phyloP scores from a whole-genome alignment of 2,113 vertebrate species.

The Silurus asotus region DNA sequence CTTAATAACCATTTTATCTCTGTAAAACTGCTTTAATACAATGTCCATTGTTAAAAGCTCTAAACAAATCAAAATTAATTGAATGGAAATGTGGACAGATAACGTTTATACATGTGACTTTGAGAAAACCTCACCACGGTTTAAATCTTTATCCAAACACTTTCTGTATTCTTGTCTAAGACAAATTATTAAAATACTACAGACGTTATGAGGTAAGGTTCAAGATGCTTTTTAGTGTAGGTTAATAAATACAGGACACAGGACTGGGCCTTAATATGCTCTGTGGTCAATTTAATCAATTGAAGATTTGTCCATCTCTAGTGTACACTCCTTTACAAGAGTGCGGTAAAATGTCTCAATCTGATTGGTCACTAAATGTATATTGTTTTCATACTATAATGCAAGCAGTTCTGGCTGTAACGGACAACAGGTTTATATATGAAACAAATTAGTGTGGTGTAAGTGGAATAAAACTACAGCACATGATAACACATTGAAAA shows the following conservation, averaged over 20 bases:
- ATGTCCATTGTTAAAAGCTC: too few species aligned
- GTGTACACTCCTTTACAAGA: neutral
- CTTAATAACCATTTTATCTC: too few species aligned
- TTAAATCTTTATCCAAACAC: neutral
- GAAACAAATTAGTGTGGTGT: neutral
- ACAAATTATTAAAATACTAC: neutral
- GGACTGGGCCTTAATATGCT: neutral
- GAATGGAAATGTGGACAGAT: neutral
- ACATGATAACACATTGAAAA: neutral
- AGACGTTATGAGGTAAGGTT: neutral
- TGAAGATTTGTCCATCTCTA: neutral
- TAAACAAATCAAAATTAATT: neutral
- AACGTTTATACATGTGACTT: neutral
- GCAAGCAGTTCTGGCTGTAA: neutral
- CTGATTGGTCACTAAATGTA: neutral
- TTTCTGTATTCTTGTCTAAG: neutral
- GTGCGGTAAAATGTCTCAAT: neutral
- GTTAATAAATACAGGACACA: neutral
- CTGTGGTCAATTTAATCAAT: neutral
- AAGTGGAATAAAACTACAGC: neutral
- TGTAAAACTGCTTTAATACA: too few species aligned
- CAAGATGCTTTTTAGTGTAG: neutral
- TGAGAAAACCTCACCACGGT: neutral
- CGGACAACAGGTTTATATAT: neutral
- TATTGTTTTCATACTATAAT: neutral